Conservation (phyloP, 2,888 invertebrate species). For the Phorcus lineatus region DNA sequence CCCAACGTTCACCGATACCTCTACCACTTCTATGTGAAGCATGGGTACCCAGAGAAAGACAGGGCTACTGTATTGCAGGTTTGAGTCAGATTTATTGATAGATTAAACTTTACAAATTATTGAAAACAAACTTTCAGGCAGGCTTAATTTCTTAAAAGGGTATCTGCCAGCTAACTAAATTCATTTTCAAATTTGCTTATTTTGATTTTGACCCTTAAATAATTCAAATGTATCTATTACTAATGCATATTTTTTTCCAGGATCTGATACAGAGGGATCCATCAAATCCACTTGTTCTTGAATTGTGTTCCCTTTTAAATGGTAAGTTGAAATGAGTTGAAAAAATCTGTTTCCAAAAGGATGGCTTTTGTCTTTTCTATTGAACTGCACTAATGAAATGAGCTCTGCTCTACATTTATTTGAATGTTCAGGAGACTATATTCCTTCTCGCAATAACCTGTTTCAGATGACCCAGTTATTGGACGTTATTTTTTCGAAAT, state of each 20-base stretch:
- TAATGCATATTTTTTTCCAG: conserved; percentile 40
- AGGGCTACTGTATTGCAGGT: conserved; percentile 29
- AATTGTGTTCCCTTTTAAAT: conserved; percentile 45
- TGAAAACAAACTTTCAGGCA: no score
- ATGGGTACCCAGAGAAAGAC: conserved; percentile 28
- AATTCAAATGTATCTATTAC: neutral
- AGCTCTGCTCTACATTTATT: no score
- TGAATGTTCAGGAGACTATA: no score
- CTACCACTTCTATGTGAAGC: conserved; percentile 45
- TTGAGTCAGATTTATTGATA: neutral
- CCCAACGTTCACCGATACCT: conserved; percentile 59
- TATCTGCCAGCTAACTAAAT: no score
- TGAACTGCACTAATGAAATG: no score
- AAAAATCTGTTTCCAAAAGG: neutral
- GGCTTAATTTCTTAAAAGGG: no score
- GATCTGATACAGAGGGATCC: conserved; percentile 47
- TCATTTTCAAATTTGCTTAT: no score
- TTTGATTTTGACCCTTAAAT: no score
- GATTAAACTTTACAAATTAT: no score
- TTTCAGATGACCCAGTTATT: conserved; percentile 38
- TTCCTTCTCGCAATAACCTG: neutral
- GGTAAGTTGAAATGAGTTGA: conserved; percentile 33
- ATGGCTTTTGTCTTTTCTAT: neutral
- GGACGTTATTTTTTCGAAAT: conserved; percentile 46
- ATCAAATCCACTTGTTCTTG: conserved; percentile 55